Evolutionary conservation across 2,888 invertebrate genomes (phyloP).

Genomic region (Auanema sp.): DNA sequence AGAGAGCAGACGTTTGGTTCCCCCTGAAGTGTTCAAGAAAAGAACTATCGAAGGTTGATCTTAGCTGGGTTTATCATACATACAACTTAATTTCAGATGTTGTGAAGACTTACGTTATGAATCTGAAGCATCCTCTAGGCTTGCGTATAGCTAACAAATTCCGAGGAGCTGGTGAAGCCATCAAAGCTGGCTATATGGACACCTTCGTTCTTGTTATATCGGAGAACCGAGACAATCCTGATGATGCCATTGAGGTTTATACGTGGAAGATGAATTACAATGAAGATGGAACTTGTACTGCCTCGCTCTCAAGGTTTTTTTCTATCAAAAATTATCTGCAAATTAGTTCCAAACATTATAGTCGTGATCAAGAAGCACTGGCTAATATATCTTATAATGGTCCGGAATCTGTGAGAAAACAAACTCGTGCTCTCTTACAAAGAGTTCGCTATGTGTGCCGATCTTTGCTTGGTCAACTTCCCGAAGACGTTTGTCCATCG

Average conservation of each 20-base stretch:
- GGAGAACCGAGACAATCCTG: not conserved
- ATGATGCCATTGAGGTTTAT: conserved; percentile 9
- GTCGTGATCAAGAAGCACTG: not conserved
- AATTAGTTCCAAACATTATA: too few species aligned
- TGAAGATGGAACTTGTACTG: not conserved
- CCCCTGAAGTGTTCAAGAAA: not conserved
- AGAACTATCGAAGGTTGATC: conserved; percentile 1
- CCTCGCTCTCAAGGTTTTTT: not conserved
- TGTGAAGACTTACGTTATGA: not conserved
- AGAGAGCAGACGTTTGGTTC: conserved; percentile 1
- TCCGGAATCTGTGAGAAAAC: not conserved
- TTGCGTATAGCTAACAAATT: not conserved
- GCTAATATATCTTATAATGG: not conserved
- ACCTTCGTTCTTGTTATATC: conserved; percentile 2
- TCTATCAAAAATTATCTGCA: too few species aligned
- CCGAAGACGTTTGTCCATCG: not conserved
- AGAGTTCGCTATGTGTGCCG: not conserved
- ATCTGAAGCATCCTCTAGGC: not conserved
- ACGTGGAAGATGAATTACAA: conserved; percentile 10
- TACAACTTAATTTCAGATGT: too few species aligned
- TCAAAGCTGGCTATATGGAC: conserved; percentile 10
- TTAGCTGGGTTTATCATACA: not conserved
- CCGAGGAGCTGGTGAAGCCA: not conserved
- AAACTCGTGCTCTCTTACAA: not conserved
- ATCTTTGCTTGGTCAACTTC: not conserved